phyloP scores from a whole-genome alignment of 2,797 vertebrate species.

The Benthosema pterotum region DNA sequence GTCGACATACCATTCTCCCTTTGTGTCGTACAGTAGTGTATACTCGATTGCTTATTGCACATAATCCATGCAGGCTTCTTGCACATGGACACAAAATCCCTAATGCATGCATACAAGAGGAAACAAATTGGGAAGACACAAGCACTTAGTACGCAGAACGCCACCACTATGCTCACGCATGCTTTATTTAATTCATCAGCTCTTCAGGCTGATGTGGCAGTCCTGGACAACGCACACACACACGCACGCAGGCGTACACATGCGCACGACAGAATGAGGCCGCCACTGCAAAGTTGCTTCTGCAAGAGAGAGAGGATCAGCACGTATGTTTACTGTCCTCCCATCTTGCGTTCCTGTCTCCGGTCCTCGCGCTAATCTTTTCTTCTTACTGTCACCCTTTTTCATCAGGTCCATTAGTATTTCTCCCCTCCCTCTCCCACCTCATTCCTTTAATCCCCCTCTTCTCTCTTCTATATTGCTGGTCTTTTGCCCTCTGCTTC shows the following conservation, averaged over 20 bases:
- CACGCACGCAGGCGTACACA: constrained; percentile 4
- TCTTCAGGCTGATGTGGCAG: constrained; percentile 18
- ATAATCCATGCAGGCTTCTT: neutral
- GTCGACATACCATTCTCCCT: too few relatives aligned
- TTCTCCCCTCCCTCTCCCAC: neutral
- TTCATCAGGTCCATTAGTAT: too few relatives aligned
- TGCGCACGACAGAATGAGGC: constrained; percentile 56
- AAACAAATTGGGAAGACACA: too few relatives aligned
- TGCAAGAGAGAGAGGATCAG: constrained; percentile 43
- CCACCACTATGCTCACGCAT: constrained; percentile 19
- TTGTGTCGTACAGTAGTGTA: too few relatives aligned
- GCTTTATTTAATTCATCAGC: constrained; percentile 47
- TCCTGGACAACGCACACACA: constrained; percentile 1
- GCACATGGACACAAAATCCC: neutral
- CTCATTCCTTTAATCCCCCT: constrained; percentile 8
- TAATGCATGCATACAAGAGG: too few relatives aligned
- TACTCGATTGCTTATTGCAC: neutral
- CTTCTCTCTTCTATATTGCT: constrained; percentile 31
- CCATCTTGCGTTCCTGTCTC: neutral
- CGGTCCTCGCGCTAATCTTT: neutral
- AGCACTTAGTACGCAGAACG: neutral
- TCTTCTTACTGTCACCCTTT: too few relatives aligned
- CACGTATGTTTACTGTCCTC: constrained; percentile 34
- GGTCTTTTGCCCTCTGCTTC: neutral
- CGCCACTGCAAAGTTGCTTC: constrained; percentile 35